Percentiles rank a stretch among this genome's conserved stretches.
Conservation (phyloP, 1,140 invertebrate species). For the Drosophila setifemur region DNA sequence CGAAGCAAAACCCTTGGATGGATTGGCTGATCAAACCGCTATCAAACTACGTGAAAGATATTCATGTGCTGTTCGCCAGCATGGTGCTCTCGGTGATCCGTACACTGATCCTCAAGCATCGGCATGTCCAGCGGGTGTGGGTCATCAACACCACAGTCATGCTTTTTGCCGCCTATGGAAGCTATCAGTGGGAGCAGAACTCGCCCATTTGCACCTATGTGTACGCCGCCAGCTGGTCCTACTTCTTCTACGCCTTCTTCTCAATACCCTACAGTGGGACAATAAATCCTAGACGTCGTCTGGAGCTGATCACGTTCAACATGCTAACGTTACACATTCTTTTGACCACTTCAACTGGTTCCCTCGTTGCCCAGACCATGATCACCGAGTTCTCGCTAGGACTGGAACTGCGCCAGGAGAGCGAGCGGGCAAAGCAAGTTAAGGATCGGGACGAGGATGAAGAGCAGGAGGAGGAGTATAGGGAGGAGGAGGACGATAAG, state of each 20-base stretch:
- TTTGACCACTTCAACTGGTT: conserved; percentile 86
- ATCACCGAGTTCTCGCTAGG: conserved; percentile 56
- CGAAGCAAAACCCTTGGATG: conserved; percentile 79
- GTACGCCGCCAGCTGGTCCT: conserved; percentile 84
- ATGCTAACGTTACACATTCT: conserved; percentile 84
- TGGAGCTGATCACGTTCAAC: conserved; percentile 83
- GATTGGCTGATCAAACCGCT: conserved; percentile 33
- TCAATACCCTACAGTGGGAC: conserved; percentile 64
- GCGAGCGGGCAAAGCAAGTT: neutral
- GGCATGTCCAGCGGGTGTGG: conserved; percentile 26
- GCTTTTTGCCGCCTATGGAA: conserved; percentile 18
- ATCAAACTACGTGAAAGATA: conserved; percentile 37
- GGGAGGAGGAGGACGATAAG: neutral
- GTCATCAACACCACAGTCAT: conserved; percentile 32
- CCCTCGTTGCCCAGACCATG: conserved; percentile 85
- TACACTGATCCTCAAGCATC: conserved; percentile 36
- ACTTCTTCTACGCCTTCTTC: conserved; percentile 37
- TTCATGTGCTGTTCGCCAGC: conserved; percentile 83
- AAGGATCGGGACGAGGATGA: neutral
- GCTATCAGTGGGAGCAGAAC: conserved; percentile 32
- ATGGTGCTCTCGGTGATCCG: conserved; percentile 50
- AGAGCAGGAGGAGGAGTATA: neutral
- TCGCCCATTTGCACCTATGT: conserved; percentile 82
- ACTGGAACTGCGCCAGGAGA: conserved; percentile 15
- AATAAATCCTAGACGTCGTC: conserved; percentile 78